phyloP scores from a whole-genome alignment of 1,140 invertebrate genomes.

The Teleopsis dalmanni region DNA sequence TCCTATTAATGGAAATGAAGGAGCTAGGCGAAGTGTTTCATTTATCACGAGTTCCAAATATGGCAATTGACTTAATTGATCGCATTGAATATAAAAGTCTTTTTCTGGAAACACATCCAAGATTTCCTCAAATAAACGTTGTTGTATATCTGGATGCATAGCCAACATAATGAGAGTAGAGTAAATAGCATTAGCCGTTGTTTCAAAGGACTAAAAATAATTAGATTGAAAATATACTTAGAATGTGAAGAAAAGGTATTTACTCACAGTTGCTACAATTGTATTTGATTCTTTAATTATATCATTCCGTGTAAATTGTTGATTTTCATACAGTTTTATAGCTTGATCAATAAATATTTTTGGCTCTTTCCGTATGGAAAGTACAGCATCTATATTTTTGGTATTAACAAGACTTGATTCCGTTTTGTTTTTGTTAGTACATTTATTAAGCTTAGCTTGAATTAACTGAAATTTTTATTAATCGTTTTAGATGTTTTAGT shows the following conservation, averaged over 20 bases:
- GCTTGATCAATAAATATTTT: constrained; percentile 6
- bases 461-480: neutral
- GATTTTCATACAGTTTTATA: constrained; percentile 2
- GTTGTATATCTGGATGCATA: constrained; percentile 17
- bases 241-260: neutral
- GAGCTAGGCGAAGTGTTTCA: constrained; percentile 17
- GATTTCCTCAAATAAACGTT: constrained; percentile 16
- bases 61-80: constrained; percentile 12
- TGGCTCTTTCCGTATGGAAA: neutral
- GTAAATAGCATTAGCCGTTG: constrained; percentile 8
- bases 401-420: neutral
- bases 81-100: neutral
- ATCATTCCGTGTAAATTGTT: constrained; percentile 1
- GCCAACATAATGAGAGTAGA: constrained; percentile 12
- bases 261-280: constrained; percentile 7
- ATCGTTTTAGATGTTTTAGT: neutral
- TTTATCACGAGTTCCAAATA: constrained; percentile 17
- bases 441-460: neutral
- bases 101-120: constrained; percentile 3
- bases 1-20: constrained; percentile 16
- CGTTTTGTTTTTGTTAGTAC: neutral
- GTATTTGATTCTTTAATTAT: constrained; percentile 7
- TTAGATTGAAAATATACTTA: neutral
- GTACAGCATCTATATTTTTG: neutral
- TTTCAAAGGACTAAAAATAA: constrained; percentile 13